phyloP scores from a whole-genome alignment of 2,888 invertebrate species.

The Digitonthophagus gazella region DNA sequence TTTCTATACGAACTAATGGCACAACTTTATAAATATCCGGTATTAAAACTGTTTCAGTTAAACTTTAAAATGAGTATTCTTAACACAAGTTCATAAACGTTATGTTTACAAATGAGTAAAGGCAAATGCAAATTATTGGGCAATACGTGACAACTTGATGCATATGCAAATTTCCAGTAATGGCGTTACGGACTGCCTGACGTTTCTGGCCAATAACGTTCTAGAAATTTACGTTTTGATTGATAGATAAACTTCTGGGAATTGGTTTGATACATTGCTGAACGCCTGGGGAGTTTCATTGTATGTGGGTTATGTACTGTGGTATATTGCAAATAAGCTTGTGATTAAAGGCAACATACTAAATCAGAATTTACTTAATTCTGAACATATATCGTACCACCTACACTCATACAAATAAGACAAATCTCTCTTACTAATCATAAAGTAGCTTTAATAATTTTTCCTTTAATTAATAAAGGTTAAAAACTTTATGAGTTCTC shows the following conservation, averaged over 20 bases:
- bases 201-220: not conserved
- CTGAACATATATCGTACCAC: not conserved
- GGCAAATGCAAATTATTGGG: not conserved
- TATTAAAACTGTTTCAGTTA: no score
- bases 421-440: not conserved
- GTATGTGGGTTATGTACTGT: not conserved
- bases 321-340: not conserved
- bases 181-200: not conserved
- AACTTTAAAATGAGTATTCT: no score
- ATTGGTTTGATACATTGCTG: not conserved
- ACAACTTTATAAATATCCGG: no score
- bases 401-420: no score
- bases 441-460: not conserved
- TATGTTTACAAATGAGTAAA: slow-evolving; percentile 12
- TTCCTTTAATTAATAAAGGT: not conserved
- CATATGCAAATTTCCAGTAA: slow-evolving; percentile 12
- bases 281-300: not conserved
- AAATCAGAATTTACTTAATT: not conserved
- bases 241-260: slow-evolving; percentile 4
- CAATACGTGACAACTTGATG: slow-evolving; percentile 5
- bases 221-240: slow-evolving; percentile 11
- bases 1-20: no score
- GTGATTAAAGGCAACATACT: not conserved
- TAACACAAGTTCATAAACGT: no score
- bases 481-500: not conserved